Percentiles rank a stretch among this genome's conserved stretches.
phyloP scores from a whole-genome alignment of 2,113 vertebrate species.

The Arothron firmamentum region DNA sequence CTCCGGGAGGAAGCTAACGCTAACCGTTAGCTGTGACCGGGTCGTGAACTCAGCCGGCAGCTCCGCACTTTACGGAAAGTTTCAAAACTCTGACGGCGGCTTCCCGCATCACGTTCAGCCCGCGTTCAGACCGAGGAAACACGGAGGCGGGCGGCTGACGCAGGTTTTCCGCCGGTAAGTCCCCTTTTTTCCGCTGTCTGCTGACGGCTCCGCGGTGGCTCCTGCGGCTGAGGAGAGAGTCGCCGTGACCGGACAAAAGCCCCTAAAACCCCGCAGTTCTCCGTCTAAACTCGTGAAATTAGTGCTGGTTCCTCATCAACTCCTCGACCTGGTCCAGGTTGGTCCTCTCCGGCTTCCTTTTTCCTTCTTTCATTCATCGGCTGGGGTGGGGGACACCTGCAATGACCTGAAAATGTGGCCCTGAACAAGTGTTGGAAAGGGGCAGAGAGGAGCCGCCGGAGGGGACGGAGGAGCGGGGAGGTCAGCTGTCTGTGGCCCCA shows the following conservation, averaged over 20 bases:
- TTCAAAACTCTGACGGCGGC: not conserved
- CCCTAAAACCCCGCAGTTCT: not conserved
- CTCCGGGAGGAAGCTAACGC: conserved; percentile 23
- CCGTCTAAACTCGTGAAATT: not conserved
- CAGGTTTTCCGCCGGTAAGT: conserved; percentile 36
- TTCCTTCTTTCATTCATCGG: not conserved
- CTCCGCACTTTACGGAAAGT: conserved; percentile 11
- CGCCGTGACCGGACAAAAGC: not conserved
- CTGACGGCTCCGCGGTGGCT: not conserved
- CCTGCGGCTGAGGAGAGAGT: not conserved
- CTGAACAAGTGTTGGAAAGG: too few relatives aligned
- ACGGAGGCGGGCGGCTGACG: conserved; percentile 38
- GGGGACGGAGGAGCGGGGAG: too few relatives aligned
- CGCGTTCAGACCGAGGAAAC: not conserved
- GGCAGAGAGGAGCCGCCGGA: too few relatives aligned
- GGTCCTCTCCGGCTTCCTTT: too few relatives aligned
- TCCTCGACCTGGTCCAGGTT: too few relatives aligned
- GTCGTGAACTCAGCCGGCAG: conserved; percentile 19
- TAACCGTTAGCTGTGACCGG: conserved; percentile 4
- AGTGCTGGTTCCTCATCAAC: not conserved
- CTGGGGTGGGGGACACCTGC: not conserved
- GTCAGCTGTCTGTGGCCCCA: too few relatives aligned
- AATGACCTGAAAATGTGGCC: too few relatives aligned
- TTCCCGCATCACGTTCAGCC: not conserved
- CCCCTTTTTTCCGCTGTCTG: not conserved